Evolutionary conservation across 1,140 invertebrate species (phyloP), one percentile per base, ranked within the genome.

Genomic region (Euura saliciscinereae): DNA sequence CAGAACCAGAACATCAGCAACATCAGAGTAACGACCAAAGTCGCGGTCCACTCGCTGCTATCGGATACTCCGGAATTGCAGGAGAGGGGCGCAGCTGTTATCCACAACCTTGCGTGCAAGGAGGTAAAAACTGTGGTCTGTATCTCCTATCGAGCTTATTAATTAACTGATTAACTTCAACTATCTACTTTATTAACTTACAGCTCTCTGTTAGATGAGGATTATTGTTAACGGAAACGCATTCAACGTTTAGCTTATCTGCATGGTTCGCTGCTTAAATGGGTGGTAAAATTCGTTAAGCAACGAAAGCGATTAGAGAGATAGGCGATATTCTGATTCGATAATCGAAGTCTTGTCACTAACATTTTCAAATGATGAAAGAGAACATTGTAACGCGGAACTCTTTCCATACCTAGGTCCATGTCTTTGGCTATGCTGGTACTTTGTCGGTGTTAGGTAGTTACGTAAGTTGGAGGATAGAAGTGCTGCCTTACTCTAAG

Each of bases 91-190:
- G 91, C 94, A 4, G 95, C 95, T 73, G 93, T 98, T 69, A 92
- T 98, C 73, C 94, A 97, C 87, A 98, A 98, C 85, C 89, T 98
- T 71, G 95, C 95, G 77, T 94, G 94, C 90, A 98, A 97, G 93
- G 96, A 98, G 93, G 96, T 96, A 91, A 97, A 97, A 93, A 95
- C 95, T 87, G 95, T 97, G 94, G 96, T 96, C 92, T 91, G 94
- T 94, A 94, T 94, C 90, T 82, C 13, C 10, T 59, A 59, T 59
- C 51, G 3, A 59, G 51, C 51, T 59, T 59, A 59, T 59, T n/a
- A 59, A 59, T 59, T 59, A 59, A 59, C 51, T 59, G 0, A 59
- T 8, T n/a, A 59, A 59, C 10, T 59, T 59, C 13, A 8, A 59
- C 28, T 28, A 28, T 28, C 28, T 28, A 28, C 28, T 28, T 28